phyloP scores from a whole-genome alignment of 2,888 invertebrate genomes.

The Emmelina monodactyla region DNA sequence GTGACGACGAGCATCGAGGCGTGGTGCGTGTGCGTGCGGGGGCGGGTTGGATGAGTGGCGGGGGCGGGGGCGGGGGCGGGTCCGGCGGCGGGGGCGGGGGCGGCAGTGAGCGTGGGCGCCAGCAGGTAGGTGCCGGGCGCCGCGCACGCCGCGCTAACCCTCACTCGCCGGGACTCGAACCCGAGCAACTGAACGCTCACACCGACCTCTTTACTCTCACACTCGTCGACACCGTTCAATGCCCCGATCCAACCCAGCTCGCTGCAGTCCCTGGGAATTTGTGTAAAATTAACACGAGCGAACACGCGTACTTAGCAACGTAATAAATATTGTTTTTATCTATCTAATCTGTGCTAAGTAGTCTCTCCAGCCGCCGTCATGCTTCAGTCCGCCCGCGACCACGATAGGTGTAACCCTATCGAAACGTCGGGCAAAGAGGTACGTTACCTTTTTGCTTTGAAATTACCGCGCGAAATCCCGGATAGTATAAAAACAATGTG shows the following conservation, averaged over 20 bases:
- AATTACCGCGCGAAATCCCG: too few species aligned
- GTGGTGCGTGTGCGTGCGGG: conserved; percentile 31
- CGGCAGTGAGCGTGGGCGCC: conserved; percentile 65
- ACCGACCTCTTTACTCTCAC: conserved; percentile 37
- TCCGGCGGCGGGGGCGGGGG: conserved; percentile 21
- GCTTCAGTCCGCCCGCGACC: too few species aligned
- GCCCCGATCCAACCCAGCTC: conserved; percentile 56
- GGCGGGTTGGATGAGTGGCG: conserved; percentile 20
- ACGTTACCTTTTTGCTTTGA: too few species aligned
- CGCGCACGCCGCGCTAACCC: conserved; percentile 68
- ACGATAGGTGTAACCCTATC: too few species aligned
- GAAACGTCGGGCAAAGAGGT: too few species aligned
- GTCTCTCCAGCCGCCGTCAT: too few species aligned
- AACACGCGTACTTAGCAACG: too few species aligned
- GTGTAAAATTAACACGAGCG: too few species aligned
- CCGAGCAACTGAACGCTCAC: conserved; percentile 52
- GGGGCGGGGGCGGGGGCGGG: conserved; percentile 24
- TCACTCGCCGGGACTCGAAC: conserved; percentile 60
- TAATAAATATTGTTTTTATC: too few species aligned
- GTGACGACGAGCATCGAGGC: conserved; percentile 45
- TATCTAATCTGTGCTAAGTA: too few species aligned
- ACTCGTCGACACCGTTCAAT: conserved; percentile 41
- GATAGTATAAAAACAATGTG: too few species aligned
- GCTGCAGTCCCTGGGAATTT: conserved; percentile 37
- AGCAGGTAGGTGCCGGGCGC: conserved; percentile 74